These are phyloP conservation scores for Aleiodes testaceus DNA, from an alignment of 2,888 invertebrate species.

Conservation along the genomic window DNA sequence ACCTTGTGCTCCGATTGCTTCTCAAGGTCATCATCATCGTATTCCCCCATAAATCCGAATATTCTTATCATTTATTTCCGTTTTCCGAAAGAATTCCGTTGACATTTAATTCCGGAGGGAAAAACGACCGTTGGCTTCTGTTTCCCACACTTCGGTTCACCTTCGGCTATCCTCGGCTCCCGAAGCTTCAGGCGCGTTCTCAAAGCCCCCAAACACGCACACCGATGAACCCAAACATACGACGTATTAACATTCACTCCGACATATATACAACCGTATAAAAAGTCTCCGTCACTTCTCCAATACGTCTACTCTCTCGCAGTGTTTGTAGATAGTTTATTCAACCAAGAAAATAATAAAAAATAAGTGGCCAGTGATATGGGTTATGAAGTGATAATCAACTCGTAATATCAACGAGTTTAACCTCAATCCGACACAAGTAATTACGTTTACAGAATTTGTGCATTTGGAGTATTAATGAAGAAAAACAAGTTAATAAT, in stretches of 20 bases:
- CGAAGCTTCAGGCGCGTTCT: too few relatives aligned
- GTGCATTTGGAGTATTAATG: neutral
- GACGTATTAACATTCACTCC: neutral
- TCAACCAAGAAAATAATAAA: neutral
- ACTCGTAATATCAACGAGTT: slow-evolving; percentile 14
- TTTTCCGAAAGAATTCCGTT: too few relatives aligned
- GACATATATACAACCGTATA: neutral
- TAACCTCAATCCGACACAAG: slow-evolving; percentile 27
- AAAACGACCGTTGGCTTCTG: too few relatives aligned
- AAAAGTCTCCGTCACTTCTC: slow-evolving; percentile 3
- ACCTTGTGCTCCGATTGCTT: too few relatives aligned
- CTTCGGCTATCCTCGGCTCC: too few relatives aligned
- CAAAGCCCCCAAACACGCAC: too few relatives aligned
- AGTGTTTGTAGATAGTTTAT: neutral
- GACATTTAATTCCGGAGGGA: too few relatives aligned
- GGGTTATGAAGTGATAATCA: slow-evolving; percentile 26
- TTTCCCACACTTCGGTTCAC: too few relatives aligned
- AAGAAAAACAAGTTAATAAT: slow-evolving; percentile 4
- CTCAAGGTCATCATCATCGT: too few relatives aligned
- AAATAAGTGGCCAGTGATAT: slow-evolving; percentile 1
- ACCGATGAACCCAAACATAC: neutral
- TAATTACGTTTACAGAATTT: too few relatives aligned
- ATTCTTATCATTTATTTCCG: too few relatives aligned
- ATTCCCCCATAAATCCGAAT: too few relatives aligned
- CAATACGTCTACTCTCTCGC: neutral